These are phyloP conservation scores for Perdix hodgsoniae DNA, from an alignment of 2,797 vertebrate genomes.

Conservation along the genomic window DNA sequence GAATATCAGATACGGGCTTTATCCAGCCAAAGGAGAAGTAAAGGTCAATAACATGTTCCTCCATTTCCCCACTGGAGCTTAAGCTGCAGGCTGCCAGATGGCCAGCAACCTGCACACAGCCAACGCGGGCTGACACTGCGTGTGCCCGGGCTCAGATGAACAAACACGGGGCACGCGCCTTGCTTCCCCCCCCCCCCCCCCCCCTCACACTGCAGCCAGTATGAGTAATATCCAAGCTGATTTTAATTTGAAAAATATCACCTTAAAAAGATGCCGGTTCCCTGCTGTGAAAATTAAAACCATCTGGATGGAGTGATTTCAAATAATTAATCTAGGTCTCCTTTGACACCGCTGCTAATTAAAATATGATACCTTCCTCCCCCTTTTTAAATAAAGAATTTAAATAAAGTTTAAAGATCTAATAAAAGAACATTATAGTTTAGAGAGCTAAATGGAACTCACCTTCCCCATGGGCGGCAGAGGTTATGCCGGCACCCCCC, in stretches of 20 bases:
- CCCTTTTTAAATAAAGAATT: constrained; percentile 78
- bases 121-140: neutral
- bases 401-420: constrained; percentile 84
- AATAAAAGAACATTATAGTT: constrained; percentile 81
- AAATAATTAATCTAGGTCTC: constrained; percentile 84
- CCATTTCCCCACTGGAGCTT: neutral
- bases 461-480: constrained; percentile 49
- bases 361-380: constrained; percentile 81
- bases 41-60: neutral
- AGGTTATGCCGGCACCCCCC: neutral
- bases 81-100: rapidly evolving
- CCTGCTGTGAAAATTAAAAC: constrained; percentile 85
- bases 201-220: constrained; percentile 71
- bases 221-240: constrained; percentile 80
- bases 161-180: neutral
- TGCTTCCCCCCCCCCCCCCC: constrained; percentile 15
- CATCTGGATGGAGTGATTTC: constrained; percentile 82
- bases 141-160: neutral
- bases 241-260: constrained; percentile 85
- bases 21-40: neutral
- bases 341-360: constrained; percentile 84
- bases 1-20: neutral
- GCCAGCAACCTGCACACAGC: constrained; percentile 33
- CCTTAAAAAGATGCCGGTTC: constrained; percentile 80
- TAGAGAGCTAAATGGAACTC: constrained; percentile 75